phyloP scores from a whole-genome alignment of 1,140 invertebrate species.

The Olivierus martensii region DNA sequence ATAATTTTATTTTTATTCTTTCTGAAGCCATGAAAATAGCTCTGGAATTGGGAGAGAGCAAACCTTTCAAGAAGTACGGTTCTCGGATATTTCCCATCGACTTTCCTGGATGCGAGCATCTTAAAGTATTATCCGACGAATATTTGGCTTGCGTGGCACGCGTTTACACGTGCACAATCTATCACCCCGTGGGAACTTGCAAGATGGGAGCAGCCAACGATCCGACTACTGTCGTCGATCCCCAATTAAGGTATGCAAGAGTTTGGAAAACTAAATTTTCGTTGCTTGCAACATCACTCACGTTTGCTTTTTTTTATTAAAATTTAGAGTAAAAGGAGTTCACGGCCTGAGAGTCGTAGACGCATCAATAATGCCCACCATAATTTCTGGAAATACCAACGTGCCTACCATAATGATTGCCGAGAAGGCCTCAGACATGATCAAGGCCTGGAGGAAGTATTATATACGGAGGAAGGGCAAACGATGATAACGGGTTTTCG shows the following conservation, averaged over 20 bases:
- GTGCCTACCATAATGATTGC: constrained; percentile 52
- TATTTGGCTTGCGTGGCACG: constrained; percentile 75
- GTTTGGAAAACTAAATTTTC: too few relatives aligned
- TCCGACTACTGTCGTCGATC: constrained; percentile 62
- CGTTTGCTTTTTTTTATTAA: too few relatives aligned
- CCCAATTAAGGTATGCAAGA: constrained; percentile 36
- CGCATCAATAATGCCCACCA: constrained; percentile 50
- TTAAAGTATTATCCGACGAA: constrained; percentile 52
- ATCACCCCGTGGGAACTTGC: constrained; percentile 38
- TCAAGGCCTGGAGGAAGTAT: background rate
- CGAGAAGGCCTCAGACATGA: constrained; percentile 42
- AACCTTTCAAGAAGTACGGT: constrained; percentile 28
- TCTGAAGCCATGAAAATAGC: background rate
- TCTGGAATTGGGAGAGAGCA: background rate
- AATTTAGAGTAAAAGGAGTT: constrained; percentile 45
- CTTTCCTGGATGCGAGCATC: constrained; percentile 56
- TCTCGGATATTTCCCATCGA: constrained; percentile 6
- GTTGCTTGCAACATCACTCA: too few relatives aligned
- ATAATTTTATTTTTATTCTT: too few relatives aligned
- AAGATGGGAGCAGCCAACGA: constrained; percentile 71
- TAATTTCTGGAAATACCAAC: constrained; percentile 47
- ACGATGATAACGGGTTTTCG: too few relatives aligned
- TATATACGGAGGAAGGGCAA: too few relatives aligned
- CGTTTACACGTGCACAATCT: constrained; percentile 71
- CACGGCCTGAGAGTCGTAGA: constrained; percentile 52